These are phyloP conservation scores for Pseudois nayaur DNA, from an alignment of 2,113 vertebrate species.

Conservation along the genomic window DNA sequence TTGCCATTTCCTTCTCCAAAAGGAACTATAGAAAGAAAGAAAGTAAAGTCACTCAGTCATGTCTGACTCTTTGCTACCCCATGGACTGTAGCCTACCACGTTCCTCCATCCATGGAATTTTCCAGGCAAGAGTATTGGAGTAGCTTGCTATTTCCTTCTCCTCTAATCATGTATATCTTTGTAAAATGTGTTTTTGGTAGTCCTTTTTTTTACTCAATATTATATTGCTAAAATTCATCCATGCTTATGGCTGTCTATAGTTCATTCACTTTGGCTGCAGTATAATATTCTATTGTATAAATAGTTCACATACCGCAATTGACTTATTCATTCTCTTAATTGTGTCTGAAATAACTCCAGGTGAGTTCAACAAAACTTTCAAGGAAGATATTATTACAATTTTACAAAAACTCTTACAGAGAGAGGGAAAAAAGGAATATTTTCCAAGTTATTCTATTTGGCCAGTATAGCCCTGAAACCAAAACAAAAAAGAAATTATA, in stretches of 20 bases:
- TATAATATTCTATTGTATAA: not conserved
- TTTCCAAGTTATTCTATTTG: not conserved
- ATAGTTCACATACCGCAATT: not conserved
- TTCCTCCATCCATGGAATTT: not conserved
- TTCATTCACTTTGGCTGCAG: not conserved
- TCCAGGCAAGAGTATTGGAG: not conserved
- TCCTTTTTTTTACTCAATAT: not conserved
- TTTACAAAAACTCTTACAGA: not conserved
- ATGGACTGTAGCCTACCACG: not conserved
- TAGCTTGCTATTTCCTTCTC: not conserved
- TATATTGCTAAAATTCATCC: not conserved
- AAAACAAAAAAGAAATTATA: not conserved
- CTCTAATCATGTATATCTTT: not conserved
- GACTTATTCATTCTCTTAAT: not conserved
- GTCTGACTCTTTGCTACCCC: not conserved
- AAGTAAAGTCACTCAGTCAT: not conserved
- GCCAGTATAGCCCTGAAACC: not conserved
- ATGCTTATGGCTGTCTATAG: not conserved
- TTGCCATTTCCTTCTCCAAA: not conserved
- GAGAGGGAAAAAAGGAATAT: not conserved
- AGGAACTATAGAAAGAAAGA: not conserved
- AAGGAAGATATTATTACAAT: not conserved
- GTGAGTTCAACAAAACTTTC: not conserved
- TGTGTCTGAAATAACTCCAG: not conserved
- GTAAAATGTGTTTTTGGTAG: not conserved